Percentiles rank a stretch among this genome's conserved stretches.
phyloP scores from a whole-genome alignment of 2,113 vertebrate species.

The Cyprichromis sp. region DNA sequence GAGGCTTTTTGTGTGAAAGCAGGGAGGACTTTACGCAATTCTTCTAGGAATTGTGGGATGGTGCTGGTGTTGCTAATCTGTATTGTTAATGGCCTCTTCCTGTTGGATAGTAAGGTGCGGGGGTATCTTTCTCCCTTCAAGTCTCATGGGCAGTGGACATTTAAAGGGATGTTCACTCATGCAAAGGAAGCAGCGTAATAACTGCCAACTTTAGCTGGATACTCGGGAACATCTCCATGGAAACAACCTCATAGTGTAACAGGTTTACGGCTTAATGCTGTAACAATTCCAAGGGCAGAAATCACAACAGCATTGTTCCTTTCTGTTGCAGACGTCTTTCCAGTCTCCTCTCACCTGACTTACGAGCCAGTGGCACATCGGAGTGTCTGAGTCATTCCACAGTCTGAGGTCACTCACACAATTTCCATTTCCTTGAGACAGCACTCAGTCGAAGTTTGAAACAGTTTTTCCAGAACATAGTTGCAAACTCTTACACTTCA shows the following conservation, averaged over 20 bases:
- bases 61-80: slow-evolving; percentile 22
- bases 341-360: neutral
- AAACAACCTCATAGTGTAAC: neutral
- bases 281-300: neutral
- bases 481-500: neutral
- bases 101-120: slow-evolving; percentile 16
- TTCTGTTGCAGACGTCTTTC: neutral
- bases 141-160: slow-evolving; percentile 4
- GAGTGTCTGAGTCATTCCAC: neutral
- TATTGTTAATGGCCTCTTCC: slow-evolving; percentile 36
- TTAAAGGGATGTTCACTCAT: slow-evolving; percentile 11
- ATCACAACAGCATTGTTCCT: neutral
- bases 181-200: neutral
- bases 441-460: neutral
- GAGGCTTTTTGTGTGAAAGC: neutral
- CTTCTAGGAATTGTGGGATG: slow-evolving; percentile 24
- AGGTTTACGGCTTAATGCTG: neutral
- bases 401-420: neutral
- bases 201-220: neutral
- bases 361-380: neutral
- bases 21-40: slow-evolving; percentile 1
- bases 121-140: neutral
- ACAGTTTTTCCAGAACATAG: neutral
- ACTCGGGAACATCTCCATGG: slow-evolving; percentile 24
- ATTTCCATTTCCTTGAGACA: neutral